Evolutionary conservation across 92 coral and sea anemone species (phyloP), one percentile per base, ranked within the genome.

Genomic region (Nematostella vectensis): DNA sequence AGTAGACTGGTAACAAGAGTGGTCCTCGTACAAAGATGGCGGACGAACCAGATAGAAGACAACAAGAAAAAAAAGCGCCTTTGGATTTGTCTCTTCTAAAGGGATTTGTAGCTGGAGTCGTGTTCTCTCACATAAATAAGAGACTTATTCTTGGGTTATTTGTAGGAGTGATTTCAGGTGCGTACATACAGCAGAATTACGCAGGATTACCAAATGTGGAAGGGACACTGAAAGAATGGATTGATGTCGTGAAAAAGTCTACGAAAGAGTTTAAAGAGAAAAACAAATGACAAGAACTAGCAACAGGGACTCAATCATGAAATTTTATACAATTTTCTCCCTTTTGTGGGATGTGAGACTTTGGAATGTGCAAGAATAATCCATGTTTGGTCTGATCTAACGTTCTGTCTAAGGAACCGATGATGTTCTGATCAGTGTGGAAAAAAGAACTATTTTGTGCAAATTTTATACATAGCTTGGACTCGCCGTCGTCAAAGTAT

Each of bases 101-200:
- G 67, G 99, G 99, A 29, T 78, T 93, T 65, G 77, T 72, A 4
- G 88, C 94, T 33, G 99, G 99, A 38, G 88, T 93, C 8, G 61
- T 93, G 13, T 83, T 93, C 54, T 93, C 99, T 31, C 99, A 93
- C 72, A 48, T 93, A n/a, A 87, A 87, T 65, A 93, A 87, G 62
- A 93, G 83, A 37, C 68, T 93, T 12, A 62, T 87, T 24, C 61
- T 83, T 25, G 99, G 99, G 29, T 61, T 93, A 4, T 43, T 93
- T 38, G 61, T 79, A 62, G 99, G 99, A n/a, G 72, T 93, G 13
- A 16, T 93, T n/a, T 79, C 93, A 47, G 99, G 99, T 44, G 78
- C 83, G 9, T 93, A 93, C 50, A 70, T 93, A 27, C 99, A 93
- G 62, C 99, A 93, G 47, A 93, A 93, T 54, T 93, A 81, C 48